A percentile compares a stretch with the other conserved stretches of the same genome.
Conservation (phyloP, 2,113 vertebrate species). For the Aspiorhynchus laticeps region DNA sequence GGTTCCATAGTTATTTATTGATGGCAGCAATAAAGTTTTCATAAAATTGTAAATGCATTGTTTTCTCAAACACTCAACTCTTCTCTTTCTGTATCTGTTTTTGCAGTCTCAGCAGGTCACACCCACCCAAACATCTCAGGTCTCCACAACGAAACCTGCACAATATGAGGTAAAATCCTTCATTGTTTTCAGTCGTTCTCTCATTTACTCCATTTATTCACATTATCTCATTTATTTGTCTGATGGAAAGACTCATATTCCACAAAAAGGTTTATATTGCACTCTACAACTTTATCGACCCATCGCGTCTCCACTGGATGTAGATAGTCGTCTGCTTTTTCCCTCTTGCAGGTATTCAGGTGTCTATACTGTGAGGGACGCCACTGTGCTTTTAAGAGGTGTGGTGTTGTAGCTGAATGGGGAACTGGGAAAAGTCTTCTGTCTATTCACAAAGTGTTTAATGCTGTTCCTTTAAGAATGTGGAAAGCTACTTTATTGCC, state of each 20-base stretch:
- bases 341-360: background rate
- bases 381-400: background rate
- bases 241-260: background rate
- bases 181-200: background rate
- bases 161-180: constrained; percentile 72
- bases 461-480: background rate
- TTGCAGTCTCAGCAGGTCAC: constrained; percentile 69
- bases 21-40: background rate
- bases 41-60: background rate
- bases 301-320: background rate
- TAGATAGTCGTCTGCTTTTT: background rate
- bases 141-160: constrained; percentile 67
- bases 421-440: background rate
- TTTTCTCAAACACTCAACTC: background rate
- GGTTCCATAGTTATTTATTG: background rate
- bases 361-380: background rate
- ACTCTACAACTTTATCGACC: background rate
- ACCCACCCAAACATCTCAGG: constrained; percentile 67
- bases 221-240: background rate
- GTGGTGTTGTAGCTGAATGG: background rate
- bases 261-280: background rate
- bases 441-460: background rate
- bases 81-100: constrained; percentile 55
- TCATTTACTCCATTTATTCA: background rate
- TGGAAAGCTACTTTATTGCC: background rate